phyloP scores from a whole-genome alignment of 2,888 invertebrate genomes.

The Rotaria magnacalcarata region DNA sequence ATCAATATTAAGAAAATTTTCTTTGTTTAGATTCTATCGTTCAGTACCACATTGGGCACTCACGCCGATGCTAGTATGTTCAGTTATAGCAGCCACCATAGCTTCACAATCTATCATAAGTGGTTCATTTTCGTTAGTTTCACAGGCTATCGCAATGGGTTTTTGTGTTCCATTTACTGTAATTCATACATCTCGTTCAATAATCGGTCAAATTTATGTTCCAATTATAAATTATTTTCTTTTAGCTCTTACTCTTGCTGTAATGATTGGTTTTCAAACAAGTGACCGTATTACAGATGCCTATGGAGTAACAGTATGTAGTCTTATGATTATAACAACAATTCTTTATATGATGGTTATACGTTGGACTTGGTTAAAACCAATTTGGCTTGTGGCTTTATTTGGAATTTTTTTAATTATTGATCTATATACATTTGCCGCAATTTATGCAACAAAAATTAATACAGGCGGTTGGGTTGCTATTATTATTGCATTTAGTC shows the following conservation, averaged over 20 bases:
- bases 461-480: slow-evolving; percentile 8
- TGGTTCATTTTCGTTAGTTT: slow-evolving; percentile 19
- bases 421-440: slow-evolving; percentile 22
- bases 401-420: slow-evolving; percentile 7
- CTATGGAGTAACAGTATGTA: slow-evolving; percentile 32
- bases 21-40: background rate
- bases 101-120: slow-evolving; percentile 17
- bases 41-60: background rate
- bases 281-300: slow-evolving; percentile 19
- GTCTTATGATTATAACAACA: slow-evolving; percentile 29
- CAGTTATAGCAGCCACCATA: background rate
- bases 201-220: slow-evolving; percentile 27
- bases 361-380: slow-evolving; percentile 13
- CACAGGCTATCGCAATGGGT: background rate
- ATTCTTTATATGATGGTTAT: slow-evolving; percentile 35
- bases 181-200: slow-evolving; percentile 26
- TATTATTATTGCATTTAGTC: background rate
- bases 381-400: background rate
- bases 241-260: background rate
- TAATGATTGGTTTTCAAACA: slow-evolving; percentile 28
- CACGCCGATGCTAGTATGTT: background rate
- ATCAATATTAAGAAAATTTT: background rate
- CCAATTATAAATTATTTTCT: slow-evolving; percentile 15
- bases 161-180: slow-evolving; percentile 17
- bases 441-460: background rate